These are phyloP conservation scores for Pyxicephalus adspersus DNA, from an alignment of 2,113 vertebrate genomes.

Conservation along the genomic window DNA sequence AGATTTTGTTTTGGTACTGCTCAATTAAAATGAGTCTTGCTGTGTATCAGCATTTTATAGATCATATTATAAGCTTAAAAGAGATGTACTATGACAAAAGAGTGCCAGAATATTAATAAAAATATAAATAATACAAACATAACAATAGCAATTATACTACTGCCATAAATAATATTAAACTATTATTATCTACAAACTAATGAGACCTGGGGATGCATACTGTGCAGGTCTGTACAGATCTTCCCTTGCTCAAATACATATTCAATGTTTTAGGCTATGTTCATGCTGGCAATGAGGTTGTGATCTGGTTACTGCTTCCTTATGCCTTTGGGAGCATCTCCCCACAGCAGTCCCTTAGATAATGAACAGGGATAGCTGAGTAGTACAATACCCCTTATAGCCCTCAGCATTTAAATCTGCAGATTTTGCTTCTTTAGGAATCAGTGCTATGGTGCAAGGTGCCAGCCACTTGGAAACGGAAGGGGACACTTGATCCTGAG, in stretches of 20 bases:
- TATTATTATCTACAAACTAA: neutral
- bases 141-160: neutral
- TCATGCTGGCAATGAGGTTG: no score
- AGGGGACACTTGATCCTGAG: no score
- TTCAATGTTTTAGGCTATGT: neutral
- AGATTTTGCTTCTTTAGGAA: no score
- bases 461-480: no score
- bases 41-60: constrained; percentile 35
- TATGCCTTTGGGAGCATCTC: no score
- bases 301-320: no score
- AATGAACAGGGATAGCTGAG: no score
- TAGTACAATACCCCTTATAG: no score
- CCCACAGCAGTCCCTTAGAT: no score
- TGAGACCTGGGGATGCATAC: neutral
- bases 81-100: neutral
- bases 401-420: no score
- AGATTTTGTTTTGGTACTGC: neutral
- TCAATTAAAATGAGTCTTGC: constrained; percentile 28
- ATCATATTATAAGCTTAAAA: neutral
- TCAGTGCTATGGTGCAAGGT: no score
- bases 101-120: neutral
- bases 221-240: neutral
- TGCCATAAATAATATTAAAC: neutral
- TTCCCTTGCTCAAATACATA: neutral
- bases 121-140: neutral